Base-by-base conservation (phyloP, 2,113 vertebrate species). In the Brachionichthys hirsutus region DNA sequence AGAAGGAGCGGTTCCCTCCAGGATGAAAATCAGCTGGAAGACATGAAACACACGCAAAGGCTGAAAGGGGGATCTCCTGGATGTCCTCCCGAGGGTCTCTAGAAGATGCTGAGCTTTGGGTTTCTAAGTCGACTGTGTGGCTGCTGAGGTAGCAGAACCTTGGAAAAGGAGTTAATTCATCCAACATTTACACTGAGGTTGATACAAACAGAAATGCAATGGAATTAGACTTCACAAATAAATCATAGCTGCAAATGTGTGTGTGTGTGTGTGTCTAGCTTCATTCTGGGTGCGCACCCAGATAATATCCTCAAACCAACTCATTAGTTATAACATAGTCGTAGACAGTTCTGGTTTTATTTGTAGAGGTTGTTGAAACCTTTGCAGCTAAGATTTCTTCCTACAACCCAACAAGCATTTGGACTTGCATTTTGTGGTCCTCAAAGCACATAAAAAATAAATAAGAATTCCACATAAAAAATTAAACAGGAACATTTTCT, bases 401-500 rank as follows among this genome's bases (percentile, higher is more conserved):
- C 19, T 69, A 9, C 46, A 17, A 46, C 42, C 14, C 9, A 30
- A 6, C 16, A 59, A 8, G 6, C 45, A 55, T 6, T 30, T 30
- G 24, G 3, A 30, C 34, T 51, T 16, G 42, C 45, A 50, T 46
- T 13, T 60, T 38, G 35, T 51, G 22, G n/a, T 4, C 15, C 45
- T 43, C n/a, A 55, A 51, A 68, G 16, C 45, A 30, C 11, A 35
- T 1, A 46, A 62, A 63, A 59, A 58, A n/a, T n/a, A n/a, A n/a
- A n/a, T n/a, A n/a, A n/a, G n/a, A n/a, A 49, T 42, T n/a, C 54
- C 20, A 18, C 30, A 34, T 62, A 22, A 54, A 73, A 78, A 57
- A 70, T 62, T 22, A 54, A 78, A 54, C 42, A 45, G 12, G 14
- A 46, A 36, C 55, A 58, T 10, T 19, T 43, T 61, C 14, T 56